Evolutionary conservation across 2,888 invertebrate genomes (phyloP).

Genomic region (Lamproptera curius): DNA sequence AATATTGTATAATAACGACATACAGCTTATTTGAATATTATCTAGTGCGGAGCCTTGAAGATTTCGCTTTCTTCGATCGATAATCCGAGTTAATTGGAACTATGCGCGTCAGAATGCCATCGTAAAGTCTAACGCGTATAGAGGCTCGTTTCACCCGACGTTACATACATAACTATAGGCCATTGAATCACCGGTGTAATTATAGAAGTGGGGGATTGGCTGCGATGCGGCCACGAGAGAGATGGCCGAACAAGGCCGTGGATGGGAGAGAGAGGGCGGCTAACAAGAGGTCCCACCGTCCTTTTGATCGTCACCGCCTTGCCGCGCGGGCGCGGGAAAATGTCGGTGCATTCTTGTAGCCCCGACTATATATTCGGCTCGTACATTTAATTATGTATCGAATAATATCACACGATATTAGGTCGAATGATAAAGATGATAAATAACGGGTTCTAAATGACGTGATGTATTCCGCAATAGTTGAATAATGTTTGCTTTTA

Average conservation of each 20-base stretch:
- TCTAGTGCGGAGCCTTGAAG: no score
- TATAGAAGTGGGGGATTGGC: constrained; percentile 79
- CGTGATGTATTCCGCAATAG: no score
- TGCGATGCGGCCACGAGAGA: constrained; percentile 68
- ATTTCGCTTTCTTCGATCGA: constrained; percentile 28
- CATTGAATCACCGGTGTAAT: constrained; percentile 78
- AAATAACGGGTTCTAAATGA: no score
- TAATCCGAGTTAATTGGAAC: constrained; percentile 56
- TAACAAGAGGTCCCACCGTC: constrained; percentile 77
- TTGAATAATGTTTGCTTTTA: no score
- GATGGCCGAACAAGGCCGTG: constrained; percentile 33
- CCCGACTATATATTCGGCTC: constrained; percentile 75
- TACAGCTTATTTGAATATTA: no score
- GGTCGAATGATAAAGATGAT: no score
- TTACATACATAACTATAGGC: constrained; percentile 74
- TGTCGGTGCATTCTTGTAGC: constrained; percentile 74
- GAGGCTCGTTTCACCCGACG: constrained; percentile 67
- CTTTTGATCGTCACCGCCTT: constrained; percentile 77
- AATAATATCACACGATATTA: no score
- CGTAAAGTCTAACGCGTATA: constrained; percentile 63
- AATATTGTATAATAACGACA: no score
- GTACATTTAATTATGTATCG: constrained; percentile 31
- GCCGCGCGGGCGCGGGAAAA: constrained; percentile 70
- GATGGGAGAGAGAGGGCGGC: constrained; percentile 48
- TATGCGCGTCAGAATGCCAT: constrained; percentile 50